phyloP scores from a whole-genome alignment of 2,888 invertebrate species.

The Euzophera pinguis region DNA sequence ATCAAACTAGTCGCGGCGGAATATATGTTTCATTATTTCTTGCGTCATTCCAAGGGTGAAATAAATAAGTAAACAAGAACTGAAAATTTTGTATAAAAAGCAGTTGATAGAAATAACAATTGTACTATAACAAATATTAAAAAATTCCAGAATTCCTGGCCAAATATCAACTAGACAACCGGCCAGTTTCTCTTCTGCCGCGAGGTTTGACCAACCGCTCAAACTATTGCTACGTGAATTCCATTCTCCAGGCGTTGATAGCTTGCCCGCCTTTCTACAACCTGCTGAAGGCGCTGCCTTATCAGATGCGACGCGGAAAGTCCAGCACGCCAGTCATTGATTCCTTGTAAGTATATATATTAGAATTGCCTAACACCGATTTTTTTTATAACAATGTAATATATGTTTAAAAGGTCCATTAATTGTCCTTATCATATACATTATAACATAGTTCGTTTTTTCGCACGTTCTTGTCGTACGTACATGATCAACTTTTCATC shows the following conservation, averaged over 20 bases:
- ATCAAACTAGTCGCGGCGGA: too few relatives aligned
- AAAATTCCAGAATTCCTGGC: conserved; percentile 84
- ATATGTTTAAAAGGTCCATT: too few relatives aligned
- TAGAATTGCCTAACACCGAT: not conserved
- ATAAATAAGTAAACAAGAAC: too few relatives aligned
- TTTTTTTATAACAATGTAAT: too few relatives aligned
- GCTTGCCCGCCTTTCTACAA: conserved; percentile 98
- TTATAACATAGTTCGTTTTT: too few relatives aligned
- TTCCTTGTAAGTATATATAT: conserved; percentile 87
- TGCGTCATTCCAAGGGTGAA: too few relatives aligned
- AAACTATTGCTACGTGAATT: conserved; percentile 98
- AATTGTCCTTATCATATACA: too few relatives aligned
- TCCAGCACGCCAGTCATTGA: conserved; percentile 92
- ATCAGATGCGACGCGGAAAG: conserved; percentile 80
- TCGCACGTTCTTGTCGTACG: too few relatives aligned
- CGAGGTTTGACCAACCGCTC: conserved; percentile 95
- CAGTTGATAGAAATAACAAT: too few relatives aligned
- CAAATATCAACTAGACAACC: conserved; percentile 88
- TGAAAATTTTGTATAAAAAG: not conserved
- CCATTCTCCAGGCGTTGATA: conserved; percentile 94
- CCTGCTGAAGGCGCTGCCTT: conserved; percentile 88
- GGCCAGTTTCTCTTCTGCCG: conserved; percentile 89
- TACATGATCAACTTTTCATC: too few relatives aligned
- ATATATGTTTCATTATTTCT: too few relatives aligned
- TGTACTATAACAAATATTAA: too few relatives aligned